Evolutionary conservation across 2,113 vertebrate species (phyloP).

Genomic region (Reinhardtius hippoglossoides): DNA sequence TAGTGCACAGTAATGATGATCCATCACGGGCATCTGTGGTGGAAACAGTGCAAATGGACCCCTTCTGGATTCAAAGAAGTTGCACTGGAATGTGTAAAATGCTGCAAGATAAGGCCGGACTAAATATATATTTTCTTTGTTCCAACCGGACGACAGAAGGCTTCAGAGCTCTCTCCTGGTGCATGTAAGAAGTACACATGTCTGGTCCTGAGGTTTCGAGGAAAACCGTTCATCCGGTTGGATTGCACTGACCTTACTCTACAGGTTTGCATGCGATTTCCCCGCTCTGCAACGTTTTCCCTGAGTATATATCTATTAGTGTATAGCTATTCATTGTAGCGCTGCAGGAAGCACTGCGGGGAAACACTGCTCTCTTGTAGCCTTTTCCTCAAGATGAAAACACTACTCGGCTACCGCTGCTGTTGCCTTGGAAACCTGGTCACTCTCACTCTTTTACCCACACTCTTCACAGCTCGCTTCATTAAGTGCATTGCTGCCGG

Average conservation of each 20-base stretch:
- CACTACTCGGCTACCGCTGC: slow-evolving; percentile 77
- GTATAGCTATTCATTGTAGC: slow-evolving; percentile 68
- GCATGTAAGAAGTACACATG: slow-evolving; percentile 13
- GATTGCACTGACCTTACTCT: slow-evolving; percentile 34
- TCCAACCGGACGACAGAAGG: slow-evolving; percentile 33
- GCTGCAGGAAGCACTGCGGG: slow-evolving; percentile 71
- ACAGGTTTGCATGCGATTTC: slow-evolving; percentile 36
- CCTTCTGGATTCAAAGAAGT: slow-evolving; percentile 16
- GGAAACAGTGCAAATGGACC: slow-evolving; percentile 51
- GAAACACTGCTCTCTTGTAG: slow-evolving; percentile 76
- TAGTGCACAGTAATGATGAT: slow-evolving; percentile 21
- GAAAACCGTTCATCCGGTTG: slow-evolving; percentile 41
- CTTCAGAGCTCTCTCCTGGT: slow-evolving; percentile 36
- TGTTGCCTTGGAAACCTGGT: slow-evolving; percentile 85
- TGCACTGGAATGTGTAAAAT: slow-evolving; percentile 2
- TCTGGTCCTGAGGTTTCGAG: slow-evolving; percentile 27
- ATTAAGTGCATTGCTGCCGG: slow-evolving; percentile 84
- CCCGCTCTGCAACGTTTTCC: slow-evolving; percentile 8
- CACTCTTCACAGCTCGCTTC: slow-evolving; percentile 82
- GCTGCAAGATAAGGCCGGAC: slow-evolving; percentile 18
- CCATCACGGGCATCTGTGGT: slow-evolving; percentile 12
- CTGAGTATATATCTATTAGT: slow-evolving; percentile 56
- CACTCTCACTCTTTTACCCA: slow-evolving; percentile 80
- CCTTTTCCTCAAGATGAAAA: slow-evolving; percentile 83
- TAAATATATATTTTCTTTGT: slow-evolving; percentile 37